A percentile compares a stretch with the other conserved stretches of the same genome.
phyloP scores from a whole-genome alignment of 2,888 invertebrate species.

The Leptarthrus brevirostris region DNA sequence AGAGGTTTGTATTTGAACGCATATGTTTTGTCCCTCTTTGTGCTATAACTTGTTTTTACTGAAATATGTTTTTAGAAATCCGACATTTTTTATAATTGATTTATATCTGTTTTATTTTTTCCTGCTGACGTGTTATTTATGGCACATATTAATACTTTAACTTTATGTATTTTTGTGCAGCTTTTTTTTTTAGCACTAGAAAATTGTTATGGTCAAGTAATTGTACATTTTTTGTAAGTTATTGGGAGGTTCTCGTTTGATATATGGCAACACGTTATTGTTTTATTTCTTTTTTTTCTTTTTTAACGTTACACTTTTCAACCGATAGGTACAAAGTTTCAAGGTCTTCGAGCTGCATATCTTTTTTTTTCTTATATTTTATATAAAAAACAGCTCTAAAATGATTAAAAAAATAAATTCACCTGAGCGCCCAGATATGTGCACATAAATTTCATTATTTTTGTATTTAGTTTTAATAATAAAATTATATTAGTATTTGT shows the following conservation, averaged over 20 bases:
- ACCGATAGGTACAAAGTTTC: conserved; percentile 39
- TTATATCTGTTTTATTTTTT: not conserved
- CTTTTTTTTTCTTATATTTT: not conserved
- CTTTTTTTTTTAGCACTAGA: too few relatives aligned
- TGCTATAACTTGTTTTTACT: not conserved
- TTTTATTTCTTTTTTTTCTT: conserved; percentile 9
- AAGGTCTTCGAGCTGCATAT: not conserved
- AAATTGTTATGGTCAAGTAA: too few relatives aligned
- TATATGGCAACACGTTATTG: conserved; percentile 2
- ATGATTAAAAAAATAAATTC: conserved; percentile 45
- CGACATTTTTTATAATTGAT: too few relatives aligned
- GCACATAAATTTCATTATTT: conserved; percentile 55
- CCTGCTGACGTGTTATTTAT: not conserved
- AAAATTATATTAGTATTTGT: not conserved
- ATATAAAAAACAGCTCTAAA: conserved; percentile 11
- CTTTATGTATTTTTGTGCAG: conserved; percentile 7
- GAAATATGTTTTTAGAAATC: too few relatives aligned
- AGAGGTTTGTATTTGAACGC: not conserved
- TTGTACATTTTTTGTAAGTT: conserved; percentile 5
- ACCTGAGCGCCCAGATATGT: conserved; percentile 64
- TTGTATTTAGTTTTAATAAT: not conserved
- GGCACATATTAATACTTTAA: conserved; percentile 35
- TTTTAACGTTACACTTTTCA: conserved; percentile 14
- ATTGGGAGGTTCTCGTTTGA: not conserved
- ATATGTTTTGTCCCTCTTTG: not conserved